Conservation (phyloP, 2,113 vertebrate genomes). For the Amblyopsis rosae region DNA sequence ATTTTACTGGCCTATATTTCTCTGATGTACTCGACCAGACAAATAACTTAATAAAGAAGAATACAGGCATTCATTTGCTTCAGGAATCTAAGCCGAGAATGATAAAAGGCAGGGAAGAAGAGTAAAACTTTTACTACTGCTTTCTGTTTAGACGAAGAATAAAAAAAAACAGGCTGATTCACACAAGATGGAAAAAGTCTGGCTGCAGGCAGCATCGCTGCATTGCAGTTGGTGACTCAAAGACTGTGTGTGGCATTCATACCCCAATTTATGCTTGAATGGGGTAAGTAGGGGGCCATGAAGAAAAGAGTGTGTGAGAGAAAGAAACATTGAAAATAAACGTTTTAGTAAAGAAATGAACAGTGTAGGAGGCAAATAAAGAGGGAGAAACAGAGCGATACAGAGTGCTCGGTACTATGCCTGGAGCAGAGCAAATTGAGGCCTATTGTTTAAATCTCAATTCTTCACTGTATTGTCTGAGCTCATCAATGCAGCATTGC, state of each 20-base stretch:
- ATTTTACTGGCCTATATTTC: no score
- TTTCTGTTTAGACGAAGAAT: conserved; percentile 33
- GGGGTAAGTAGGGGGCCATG: conserved; percentile 18
- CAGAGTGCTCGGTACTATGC: conserved; percentile 57
- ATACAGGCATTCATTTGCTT: neutral
- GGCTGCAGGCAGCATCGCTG: conserved; percentile 50
- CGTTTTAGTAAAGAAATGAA: conserved; percentile 1
- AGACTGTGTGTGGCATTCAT: conserved; percentile 79
- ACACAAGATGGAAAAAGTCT: conserved; percentile 68
- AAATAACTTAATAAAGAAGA: no score
- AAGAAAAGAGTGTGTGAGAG: conserved; percentile 23
- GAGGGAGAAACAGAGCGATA: conserved; percentile 22
- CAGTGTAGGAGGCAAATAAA: conserved; percentile 13
- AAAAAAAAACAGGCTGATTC: conserved; percentile 45
- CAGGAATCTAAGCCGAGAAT: conserved; percentile 2
- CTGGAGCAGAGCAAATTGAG: conserved; percentile 46
- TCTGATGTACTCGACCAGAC: no score
- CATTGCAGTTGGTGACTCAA: conserved; percentile 56
- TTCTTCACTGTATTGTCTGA: conserved; percentile 68
- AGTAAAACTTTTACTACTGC: conserved; percentile 38
- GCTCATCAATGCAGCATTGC: conserved; percentile 60
- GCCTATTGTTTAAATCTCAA: conserved; percentile 55
- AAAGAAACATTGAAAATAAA: conserved; percentile 17
- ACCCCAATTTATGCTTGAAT: conserved; percentile 45
- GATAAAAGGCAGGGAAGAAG: conserved; percentile 32